Evolutionary conservation across 2,888 invertebrate genomes (phyloP), one percentile per base, ranked within the genome.

Genomic region (Argyresthia albistria): DNA sequence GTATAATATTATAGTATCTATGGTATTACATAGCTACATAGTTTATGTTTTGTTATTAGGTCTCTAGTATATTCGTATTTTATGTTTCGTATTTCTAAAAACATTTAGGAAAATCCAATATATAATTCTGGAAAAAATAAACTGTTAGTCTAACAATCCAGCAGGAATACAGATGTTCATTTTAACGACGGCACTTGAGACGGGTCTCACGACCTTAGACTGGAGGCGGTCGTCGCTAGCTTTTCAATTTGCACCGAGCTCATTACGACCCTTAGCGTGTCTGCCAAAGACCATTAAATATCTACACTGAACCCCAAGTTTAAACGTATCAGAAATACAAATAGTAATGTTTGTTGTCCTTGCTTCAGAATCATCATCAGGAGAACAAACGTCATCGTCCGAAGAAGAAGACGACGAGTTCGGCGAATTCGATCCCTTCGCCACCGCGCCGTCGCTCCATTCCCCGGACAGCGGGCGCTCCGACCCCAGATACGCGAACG

Each of bases 391-490:
- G 46, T 69, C 81, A 70, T 89, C 90, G 56, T 86, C 88, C 51
- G 90, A 89, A 56, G 91, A 87, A 53, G 90, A 90, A 67, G 90
- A 90, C 63, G 91, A 91, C 76, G 88, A 89, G 59, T 87, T 88
- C 56, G 80, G 88, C n/a, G 87, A 86, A 64, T 84, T 87, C 55
- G 84, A 81, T 66, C 82, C 80, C 39, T 86, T 83, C 59, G 83
- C 82, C 25, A 83, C 80, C 58, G 88, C 89, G 51, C 88, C 90
- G 56, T 90, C 91, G 57, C 73, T 91, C 58, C 92, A 92, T 73
- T 93, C 92, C 1, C 92, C 92, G 9, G 92, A 93, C 63, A 92
- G 92, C 63, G 91, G 91, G 54, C 90, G 89, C 61, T 77, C 89
- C 56, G 87, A 87, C 58, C 87, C 86, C 4, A 71, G 86, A 60